Evolutionary conservation across 2,113 vertebrate species (phyloP), one percentile per base, ranked within the genome.

Genomic region (Erythrocercus mccallii): DNA sequence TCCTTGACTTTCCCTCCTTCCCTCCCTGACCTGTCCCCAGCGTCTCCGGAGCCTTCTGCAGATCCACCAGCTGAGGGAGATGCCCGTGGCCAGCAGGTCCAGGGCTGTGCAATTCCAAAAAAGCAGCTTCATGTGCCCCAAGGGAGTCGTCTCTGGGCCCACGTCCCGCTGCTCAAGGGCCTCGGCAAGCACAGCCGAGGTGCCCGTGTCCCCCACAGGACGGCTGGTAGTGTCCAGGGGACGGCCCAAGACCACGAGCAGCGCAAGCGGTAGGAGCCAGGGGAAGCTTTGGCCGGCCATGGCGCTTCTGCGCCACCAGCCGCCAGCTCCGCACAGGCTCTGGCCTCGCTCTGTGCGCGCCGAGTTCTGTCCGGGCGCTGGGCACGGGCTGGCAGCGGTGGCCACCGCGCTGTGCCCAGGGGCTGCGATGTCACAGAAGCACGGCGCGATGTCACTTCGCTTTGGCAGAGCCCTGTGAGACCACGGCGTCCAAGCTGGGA

Each of bases 81-180:
- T 0, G 0, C 10, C 31, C 1, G 0, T 20, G 15, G 14, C 1
- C 45, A 51, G 20, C 37, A 71, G 10, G 4, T 44, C 21, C 56
- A 19, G 20, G 15, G 15, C 31, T 30, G 5, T 2, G 0, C 5
- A 30, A 15, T 1, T 12, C 54, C 31, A 60, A 42, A 4, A 20
- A 20, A 31, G 16, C n/a, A 33, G 17, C 3, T 0, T 4, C 7
- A 1, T 1, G 4, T 3, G 4, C 16, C 3, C 16, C 12, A 2
- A 51, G 16, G 25, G 3, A 2, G 3, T 42, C 1, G 0, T 44
- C 8, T 1, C 37, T 23, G 15, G 8, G 37, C 5, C 21, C 12
- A 3, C 3, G 3, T 35, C 37, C 45, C 0, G 0, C 37, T 61
- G 37, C 31, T 51, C 37, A 16, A 2, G 31, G 19, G 21, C 8